Evolutionary conservation across 2,888 invertebrate species (phyloP).

Genomic region (Orchesellides sinensis): DNA sequence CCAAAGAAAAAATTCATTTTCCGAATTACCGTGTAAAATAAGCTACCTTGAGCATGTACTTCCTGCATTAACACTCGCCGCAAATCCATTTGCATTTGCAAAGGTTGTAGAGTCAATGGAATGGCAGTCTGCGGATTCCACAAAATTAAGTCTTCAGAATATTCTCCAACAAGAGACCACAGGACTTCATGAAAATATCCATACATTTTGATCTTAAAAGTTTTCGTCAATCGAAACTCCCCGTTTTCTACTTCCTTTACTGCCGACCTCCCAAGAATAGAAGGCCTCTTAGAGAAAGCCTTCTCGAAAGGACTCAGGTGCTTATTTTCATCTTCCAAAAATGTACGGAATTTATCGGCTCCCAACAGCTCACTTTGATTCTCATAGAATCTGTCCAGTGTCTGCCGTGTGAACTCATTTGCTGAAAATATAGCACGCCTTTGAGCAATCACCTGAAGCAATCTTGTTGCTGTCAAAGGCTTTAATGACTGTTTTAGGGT

Average conservation of each 20-base stretch:
- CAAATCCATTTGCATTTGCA: conserved; percentile 63
- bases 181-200: conserved; percentile 84
- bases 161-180: conserved; percentile 89
- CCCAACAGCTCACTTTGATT: conserved; percentile 19
- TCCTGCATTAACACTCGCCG: conserved; percentile 66
- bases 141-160: conserved; percentile 87
- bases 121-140: conserved; percentile 79
- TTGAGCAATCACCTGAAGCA: conserved; percentile 80
- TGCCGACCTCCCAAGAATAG: conserved; percentile 69
- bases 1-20: too few species aligned
- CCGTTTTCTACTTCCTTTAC: conserved; percentile 70
- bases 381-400: conserved; percentile 58
- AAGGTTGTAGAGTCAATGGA: conserved; percentile 69
- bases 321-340: conserved; percentile 65
- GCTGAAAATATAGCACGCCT: conserved; percentile 66
- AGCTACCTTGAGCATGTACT: conserved; percentile 68
- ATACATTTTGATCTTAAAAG: conserved; percentile 71
- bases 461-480: conserved; percentile 84
- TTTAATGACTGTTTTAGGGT: conserved; percentile 84
- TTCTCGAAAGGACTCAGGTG: conserved; percentile 61
- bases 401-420: conserved; percentile 48
- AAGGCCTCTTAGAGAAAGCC: conserved; percentile 68
- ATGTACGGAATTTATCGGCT: conserved; percentile 62
- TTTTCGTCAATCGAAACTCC: conserved; percentile 67
- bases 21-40: neutral